These are phyloP conservation scores for Argyrosomus japonicus DNA, from an alignment of 2,113 vertebrate genomes.

Conservation along the genomic window DNA sequence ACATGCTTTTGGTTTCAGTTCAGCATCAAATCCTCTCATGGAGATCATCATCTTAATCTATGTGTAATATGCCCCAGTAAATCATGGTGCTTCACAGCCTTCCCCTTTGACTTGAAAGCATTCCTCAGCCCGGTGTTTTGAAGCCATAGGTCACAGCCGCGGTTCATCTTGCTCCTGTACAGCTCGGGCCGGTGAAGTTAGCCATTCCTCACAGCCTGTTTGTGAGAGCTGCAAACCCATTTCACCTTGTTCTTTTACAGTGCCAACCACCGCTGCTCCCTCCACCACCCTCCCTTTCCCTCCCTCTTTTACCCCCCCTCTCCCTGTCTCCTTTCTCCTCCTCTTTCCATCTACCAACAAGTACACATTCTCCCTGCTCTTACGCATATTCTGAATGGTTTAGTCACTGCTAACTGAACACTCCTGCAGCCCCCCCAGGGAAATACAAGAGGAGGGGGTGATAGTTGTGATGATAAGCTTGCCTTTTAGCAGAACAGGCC, in stretches of 20 bases:
- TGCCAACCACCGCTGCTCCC: slow-evolving; percentile 56
- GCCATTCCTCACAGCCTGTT: slow-evolving; percentile 41
- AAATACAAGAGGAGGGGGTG: slow-evolving; percentile 72
- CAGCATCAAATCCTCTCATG: not conserved
- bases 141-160: slow-evolving; percentile 36
- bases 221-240: slow-evolving; percentile 55
- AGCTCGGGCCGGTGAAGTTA: slow-evolving; percentile 20
- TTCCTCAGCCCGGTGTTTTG: slow-evolving; percentile 51
- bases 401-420: slow-evolving; percentile 81
- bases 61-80: slow-evolving; percentile 24
- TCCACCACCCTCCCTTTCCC: slow-evolving; percentile 5
- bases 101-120: slow-evolving; percentile 48
- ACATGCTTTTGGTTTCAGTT: slow-evolving; percentile 32
- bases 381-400: slow-evolving; percentile 84
- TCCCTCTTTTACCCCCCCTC: slow-evolving; percentile 6
- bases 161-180: slow-evolving; percentile 26
- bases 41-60: slow-evolving; percentile 22
- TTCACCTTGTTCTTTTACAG: slow-evolving; percentile 63
- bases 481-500: slow-evolving; percentile 74
- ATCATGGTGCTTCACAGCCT: slow-evolving; percentile 13
- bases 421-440: slow-evolving; percentile 81
- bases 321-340: slow-evolving; percentile 63
- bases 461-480: slow-evolving; percentile 85
- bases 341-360: slow-evolving; percentile 74
- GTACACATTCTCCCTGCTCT: slow-evolving; percentile 66